phyloP scores from a whole-genome alignment of 2,888 invertebrate genomes.

The Chymomyza amoena region DNA sequence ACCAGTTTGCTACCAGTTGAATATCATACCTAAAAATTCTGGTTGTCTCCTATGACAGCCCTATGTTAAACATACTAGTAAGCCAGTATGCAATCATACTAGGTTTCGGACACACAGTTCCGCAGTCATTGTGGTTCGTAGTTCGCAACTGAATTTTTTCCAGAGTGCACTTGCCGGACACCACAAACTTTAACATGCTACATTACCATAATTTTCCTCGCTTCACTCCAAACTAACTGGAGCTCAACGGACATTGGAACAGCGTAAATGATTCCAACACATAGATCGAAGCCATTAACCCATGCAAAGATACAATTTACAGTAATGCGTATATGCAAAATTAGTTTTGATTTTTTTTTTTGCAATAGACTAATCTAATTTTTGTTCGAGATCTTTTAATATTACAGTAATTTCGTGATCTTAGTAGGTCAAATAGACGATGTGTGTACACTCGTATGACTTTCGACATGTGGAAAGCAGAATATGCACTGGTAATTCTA shows the following conservation, averaged over 20 bases:
- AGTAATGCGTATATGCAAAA: neutral
- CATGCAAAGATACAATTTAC: neutral
- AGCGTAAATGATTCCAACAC: neutral
- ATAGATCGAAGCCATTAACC: neutral
- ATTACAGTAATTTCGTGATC: neutral
- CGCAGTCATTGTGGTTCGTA: no score
- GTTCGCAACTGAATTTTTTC: no score
- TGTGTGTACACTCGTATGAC: no score
- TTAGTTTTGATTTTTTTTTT: neutral
- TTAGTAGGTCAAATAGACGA: neutral
- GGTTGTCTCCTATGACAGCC: no score
- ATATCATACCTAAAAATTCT: no score
- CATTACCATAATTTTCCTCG: neutral
- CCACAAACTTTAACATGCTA: neutral
- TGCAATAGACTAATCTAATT: neutral
- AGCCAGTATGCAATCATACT: no score
- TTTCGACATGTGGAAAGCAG: neutral
- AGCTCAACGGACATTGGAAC: neutral
- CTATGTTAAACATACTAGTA: no score
- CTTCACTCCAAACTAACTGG: neutral
- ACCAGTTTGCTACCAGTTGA: no score
- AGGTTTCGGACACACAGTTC: no score
- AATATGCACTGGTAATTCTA: neutral
- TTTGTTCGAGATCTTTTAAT: neutral
- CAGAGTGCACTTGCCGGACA: neutral